Conservation (phyloP, 2,888 invertebrate genomes). For the Hyposoter dolosus region DNA sequence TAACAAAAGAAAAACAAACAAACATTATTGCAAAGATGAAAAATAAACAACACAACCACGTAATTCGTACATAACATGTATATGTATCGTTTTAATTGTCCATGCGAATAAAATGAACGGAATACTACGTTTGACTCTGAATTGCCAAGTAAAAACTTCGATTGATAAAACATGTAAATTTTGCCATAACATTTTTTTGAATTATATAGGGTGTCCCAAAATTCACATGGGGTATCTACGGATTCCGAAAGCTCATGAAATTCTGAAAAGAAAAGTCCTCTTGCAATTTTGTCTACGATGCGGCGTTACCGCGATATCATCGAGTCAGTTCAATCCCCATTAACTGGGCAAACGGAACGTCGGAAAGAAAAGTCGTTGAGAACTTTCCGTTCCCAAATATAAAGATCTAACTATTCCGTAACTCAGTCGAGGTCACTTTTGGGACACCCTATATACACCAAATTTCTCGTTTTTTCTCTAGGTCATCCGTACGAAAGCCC, state of each 20-base stretch:
- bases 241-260: background rate
- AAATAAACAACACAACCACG: slow-evolving; percentile 70
- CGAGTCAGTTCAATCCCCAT: background rate
- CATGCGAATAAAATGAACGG: slow-evolving; percentile 75
- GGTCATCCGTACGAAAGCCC: background rate
- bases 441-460: slow-evolving; percentile 1
- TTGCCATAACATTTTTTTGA: background rate
- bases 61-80: slow-evolving; percentile 82
- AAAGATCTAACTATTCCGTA: background rate
- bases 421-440: background rate
- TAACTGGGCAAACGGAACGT: background rate
- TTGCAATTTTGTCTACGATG: background rate
- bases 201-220: background rate
- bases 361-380: background rate
- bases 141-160: background rate
- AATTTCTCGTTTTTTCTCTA: background rate
- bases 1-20: slow-evolving; percentile 58
- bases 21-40: slow-evolving; percentile 13
- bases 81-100: slow-evolving; percentile 84
- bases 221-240: background rate
- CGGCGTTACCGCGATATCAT: background rate
- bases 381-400: background rate
- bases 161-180: background rate
- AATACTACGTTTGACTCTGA: slow-evolving; percentile 24
- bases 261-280: background rate